Percentiles rank a stretch among this genome's conserved stretches.
These are phyloP conservation scores for Molossus molossus DNA, from an alignment of 2,797 vertebrate genomes.

Conservation along the genomic window DNA sequence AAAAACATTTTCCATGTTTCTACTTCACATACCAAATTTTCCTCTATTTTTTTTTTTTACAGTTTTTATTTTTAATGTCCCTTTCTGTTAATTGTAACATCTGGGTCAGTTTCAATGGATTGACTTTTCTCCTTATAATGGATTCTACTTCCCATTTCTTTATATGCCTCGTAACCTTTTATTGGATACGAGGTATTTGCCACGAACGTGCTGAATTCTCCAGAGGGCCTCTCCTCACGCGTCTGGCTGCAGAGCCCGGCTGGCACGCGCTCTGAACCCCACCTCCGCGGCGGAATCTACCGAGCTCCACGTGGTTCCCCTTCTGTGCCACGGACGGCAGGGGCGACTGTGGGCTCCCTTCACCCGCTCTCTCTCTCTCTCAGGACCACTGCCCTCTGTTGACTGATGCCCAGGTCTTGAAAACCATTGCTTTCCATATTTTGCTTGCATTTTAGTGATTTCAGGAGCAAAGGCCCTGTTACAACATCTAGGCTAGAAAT, in stretches of 20 bases:
- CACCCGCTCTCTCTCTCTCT: not conserved
- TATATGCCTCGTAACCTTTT: not conserved
- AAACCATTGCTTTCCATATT: not conserved
- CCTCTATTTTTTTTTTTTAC: not conserved
- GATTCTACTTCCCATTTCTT: not conserved
- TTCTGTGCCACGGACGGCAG: not conserved
- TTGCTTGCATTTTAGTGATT: not conserved
- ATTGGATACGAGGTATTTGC: not conserved
- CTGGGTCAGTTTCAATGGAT: not conserved
- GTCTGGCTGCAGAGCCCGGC: no score
- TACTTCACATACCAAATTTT: not conserved
- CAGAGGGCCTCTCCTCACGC: no score
- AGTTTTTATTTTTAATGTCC: conserved; percentile 5
- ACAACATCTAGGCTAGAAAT: conserved; percentile 17
- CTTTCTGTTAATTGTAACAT: conserved; percentile 1
- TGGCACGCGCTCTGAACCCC: no score
- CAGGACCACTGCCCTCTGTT: not conserved
- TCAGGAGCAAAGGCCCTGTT: not conserved
- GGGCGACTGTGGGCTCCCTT: not conserved
- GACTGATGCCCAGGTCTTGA: not conserved
- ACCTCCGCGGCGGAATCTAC: no score
- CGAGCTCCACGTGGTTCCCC: accelerated
- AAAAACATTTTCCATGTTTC: not conserved
- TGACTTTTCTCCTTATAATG: not conserved
- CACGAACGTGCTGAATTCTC: not conserved